Base-by-base conservation (phyloP, 2,113 vertebrate species). In the Colossoma macropomum region DNA sequence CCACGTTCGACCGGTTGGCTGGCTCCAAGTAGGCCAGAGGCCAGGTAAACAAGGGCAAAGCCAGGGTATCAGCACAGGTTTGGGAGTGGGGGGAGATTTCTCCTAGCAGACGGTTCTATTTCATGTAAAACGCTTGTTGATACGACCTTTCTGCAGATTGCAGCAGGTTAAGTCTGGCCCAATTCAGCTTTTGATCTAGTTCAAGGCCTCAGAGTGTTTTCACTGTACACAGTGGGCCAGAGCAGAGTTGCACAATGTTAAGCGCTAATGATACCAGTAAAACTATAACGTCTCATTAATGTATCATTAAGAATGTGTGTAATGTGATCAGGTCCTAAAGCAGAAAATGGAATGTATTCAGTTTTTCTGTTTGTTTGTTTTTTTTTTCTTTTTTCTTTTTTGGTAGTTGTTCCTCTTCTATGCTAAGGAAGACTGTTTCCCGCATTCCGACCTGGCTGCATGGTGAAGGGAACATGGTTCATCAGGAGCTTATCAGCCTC, bases 401-500 rank as follows among this genome's bases (percentile, higher is more conserved):
- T 17, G 15, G 19, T 5, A 10, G 21, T 3, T 2, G 52, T 56
- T 56, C 52, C 13, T 4, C 5, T 50, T 1, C 13, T 50, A 4
- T 1, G 10, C 52, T 3, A 11, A 4, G 6, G 16, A 3, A 17
- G 52, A 54, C 1, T 54, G 2, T n/a, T 62, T 62, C 27, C 19
- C 59, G 12, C 15, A 5, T 28, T 73, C 45, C 7, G 27, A 73
- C 25, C 32, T 19, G 41, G 13, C 17, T 21, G 16, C 65, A 68
- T 34, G 91, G 93, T 94, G 92, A 95, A 95, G 86, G 92, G 88
- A 94, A 94, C 90, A 83, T 90, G 80, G 95, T 94, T 94, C 93
- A 94, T 94, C 93, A 90, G 80, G 63, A 76, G 89, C 89, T 92
- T 93, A 95, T 95, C 95, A 92, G 93, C 87, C 91, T 88, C 94